phyloP scores from a whole-genome alignment of 2,113 vertebrate species.

The Gallinago media region DNA sequence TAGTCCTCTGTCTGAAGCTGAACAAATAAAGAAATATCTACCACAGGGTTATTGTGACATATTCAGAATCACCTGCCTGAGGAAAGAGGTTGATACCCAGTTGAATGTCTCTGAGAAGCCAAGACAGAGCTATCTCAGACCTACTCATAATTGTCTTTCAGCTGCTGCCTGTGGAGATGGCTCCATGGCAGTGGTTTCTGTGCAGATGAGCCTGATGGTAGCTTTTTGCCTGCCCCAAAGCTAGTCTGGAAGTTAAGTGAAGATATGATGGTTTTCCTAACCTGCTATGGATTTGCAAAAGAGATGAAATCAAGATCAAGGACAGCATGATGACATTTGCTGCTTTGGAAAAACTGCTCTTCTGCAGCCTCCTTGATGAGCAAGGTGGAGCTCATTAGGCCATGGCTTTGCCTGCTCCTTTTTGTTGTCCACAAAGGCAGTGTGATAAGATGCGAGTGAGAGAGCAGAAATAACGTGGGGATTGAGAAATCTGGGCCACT shows the following conservation, averaged over 20 bases:
- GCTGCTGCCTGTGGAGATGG: not conserved
- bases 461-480: not conserved
- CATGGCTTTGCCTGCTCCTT: not conserved
- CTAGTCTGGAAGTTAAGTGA: not conserved
- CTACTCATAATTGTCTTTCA: not conserved
- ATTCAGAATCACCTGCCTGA: not conserved
- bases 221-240: accelerated
- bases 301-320: not conserved
- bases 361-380: not conserved
- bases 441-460: not conserved
- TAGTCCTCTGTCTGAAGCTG: not conserved
- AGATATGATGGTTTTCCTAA: not conserved
- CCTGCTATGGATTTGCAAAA: accelerated
- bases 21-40: slow-evolving; percentile 1
- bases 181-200: not conserved
- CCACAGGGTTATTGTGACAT: not conserved
- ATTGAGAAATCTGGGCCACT: not conserved
- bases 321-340: not conserved
- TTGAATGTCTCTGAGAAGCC: not conserved
- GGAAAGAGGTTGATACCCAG: not conserved
- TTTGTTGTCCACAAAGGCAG: not conserved
- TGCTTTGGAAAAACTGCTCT: not conserved
- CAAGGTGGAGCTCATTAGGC: not conserved
- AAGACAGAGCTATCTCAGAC: not conserved
- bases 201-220: not conserved